These are phyloP conservation scores for Uloborus diversus DNA, from an alignment of 1,140 invertebrate species.

Conservation along the genomic window DNA sequence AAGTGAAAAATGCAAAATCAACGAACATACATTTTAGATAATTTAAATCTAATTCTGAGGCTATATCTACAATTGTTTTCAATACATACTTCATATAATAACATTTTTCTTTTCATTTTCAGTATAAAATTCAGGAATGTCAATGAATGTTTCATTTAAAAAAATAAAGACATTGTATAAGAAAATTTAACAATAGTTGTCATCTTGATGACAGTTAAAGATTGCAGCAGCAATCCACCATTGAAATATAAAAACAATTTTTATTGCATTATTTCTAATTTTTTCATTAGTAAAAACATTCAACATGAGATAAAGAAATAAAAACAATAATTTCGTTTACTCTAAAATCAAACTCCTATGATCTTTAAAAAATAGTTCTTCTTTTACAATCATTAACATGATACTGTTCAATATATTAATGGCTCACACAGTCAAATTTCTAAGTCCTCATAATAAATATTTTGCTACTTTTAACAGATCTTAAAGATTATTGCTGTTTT, in stretches of 20 bases:
- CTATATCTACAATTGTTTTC: not conserved
- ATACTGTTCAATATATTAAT: not conserved
- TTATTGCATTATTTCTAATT: constrained; percentile 1
- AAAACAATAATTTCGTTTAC: constrained; percentile 54
- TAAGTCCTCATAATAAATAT: constrained; percentile 10
- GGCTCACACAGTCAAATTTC: not conserved
- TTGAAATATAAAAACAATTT: constrained; percentile 49
- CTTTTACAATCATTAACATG: constrained; percentile 20
- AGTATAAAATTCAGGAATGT: constrained; percentile 55
- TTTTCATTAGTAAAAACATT: constrained; percentile 24
- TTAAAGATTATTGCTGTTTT: constrained; percentile 14
- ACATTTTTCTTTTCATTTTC: constrained; percentile 23
- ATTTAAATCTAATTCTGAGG: not conserved
- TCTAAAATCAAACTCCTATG: constrained; percentile 12
- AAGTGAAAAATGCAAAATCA: not conserved
- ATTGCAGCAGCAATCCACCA: constrained; percentile 4
- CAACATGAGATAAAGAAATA: constrained; percentile 44
- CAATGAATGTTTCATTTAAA: constrained; percentile 47
- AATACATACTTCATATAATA: not conserved
- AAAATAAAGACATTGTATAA: constrained; percentile 55
- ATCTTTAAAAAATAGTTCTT: constrained; percentile 32
- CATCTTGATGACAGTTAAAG: not conserved
- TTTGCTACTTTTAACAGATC: constrained; percentile 14
- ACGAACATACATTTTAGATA: not conserved
- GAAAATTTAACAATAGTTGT: constrained; percentile 54